Base-by-base conservation (phyloP, 30 jellyfish, hydroid and myxozoan genomes). In the Pelagia noctiluca region DNA sequence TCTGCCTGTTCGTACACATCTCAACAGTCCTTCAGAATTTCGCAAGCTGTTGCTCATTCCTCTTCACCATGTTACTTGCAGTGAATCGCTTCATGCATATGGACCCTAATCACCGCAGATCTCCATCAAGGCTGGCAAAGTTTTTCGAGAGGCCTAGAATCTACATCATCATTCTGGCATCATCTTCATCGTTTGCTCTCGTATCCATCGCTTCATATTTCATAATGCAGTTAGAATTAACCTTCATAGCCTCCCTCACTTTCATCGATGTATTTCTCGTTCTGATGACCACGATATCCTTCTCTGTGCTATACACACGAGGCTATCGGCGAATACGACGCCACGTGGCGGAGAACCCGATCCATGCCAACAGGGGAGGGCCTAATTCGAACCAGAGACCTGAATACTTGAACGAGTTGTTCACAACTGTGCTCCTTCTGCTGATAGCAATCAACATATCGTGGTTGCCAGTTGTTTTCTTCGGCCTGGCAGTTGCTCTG, bases 321-420 rank as follows among this genome's bases (percentile, higher is more conserved):
- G 87, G 87, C 16, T 75, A 75, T 26, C 22, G 23, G 3, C 61
- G 52, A 23, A 61, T 72, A 2, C 8, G 71, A 1, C 26, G 7
- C 22, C 50, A 46, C n/a, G 74, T 60, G 35, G 35, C 36, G 8
- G 38, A 22, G 19, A 75, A 37, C 53, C 87, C 87, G 12, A 35
- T 75, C 22, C 53, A 75, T 71, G 8, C 57, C 57, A 42, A 42
- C 16, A 8, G 57, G 16, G n/a, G n/a, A n/a, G n/a, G n/a, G n/a
- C n/a, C n/a, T n/a, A n/a, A n/a, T n/a, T n/a, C n/a, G n/a, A n/a
- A n/a, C n/a, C 19, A 63, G 35, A 63, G 75, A 13, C 75, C 80
- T 26, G 61, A 26, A 26, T 67, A 67, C 34, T 57, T 67, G 24
- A 31, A 30, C 24, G 36, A 67, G 60, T 67, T 67, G 80, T 67